Conservation (phyloP, 2,113 vertebrate species). For the zebrafish (Danio rerio) region GRCz12tu NC_133199.1:27600501-27601000, state of each 20-base stretch:
- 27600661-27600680: slow-evolving; percentile 65
- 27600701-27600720: rapidly evolving
- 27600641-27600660: slow-evolving; percentile 67
- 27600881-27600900: slow-evolving; percentile 81
- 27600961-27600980: slow-evolving; percentile 75
- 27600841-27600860: slow-evolving; percentile 81
- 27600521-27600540: slow-evolving; percentile 83
- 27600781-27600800: slow-evolving; percentile 68
- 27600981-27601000: slow-evolving; percentile 76
- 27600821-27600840: slow-evolving; percentile 71
- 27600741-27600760: rapidly evolving
- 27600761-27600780: slow-evolving; percentile 69
- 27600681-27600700: slow-evolving; percentile 77
- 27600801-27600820: slow-evolving; percentile 78
- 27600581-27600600: slow-evolving; percentile 63
- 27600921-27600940: slow-evolving; percentile 90
- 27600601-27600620: slow-evolving; percentile 70
- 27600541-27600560: slow-evolving; percentile 86
- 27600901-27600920: slow-evolving; percentile 86
- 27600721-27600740: slow-evolving; percentile 82
- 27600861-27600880: slow-evolving; percentile 73
- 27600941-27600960: slow-evolving; percentile 88
- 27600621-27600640: slow-evolving; percentile 78
- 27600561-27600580: slow-evolving; percentile 90
- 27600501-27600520: slow-evolving; percentile 87